Evolutionary conservation across 2,113 vertebrate species (phyloP), one percentile per base, ranked within the genome.

Genomic region (Osmerus mordax): DNA sequence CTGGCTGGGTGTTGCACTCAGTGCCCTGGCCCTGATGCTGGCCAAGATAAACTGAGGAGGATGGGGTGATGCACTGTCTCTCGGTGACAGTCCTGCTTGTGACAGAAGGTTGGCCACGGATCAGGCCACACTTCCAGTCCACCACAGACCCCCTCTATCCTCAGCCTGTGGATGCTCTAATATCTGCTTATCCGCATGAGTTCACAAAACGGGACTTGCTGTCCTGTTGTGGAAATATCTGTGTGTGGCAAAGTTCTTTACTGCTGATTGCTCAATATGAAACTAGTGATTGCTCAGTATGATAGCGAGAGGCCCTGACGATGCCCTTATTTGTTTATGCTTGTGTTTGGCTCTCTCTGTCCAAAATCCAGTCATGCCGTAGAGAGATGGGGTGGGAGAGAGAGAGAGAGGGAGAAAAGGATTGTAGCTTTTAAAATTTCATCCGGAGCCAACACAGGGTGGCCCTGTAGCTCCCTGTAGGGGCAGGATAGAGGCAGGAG

Each of bases 151-250:
- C 62, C 65, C 23, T 23, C 69, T 75, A 53, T 56, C 29, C 58
- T 36, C 68, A 55, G 77, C 32, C 23, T 71, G 56, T 61, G 54
- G 69, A 56, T 64, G 61, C 61, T 79, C 75, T 83, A 63, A 81
- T 53, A 81, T 75, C 79, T 59, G 63, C 69, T 81, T 76, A 81
- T 87, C 81, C 74, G 11, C n/a, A 66, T 72, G 65, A 71, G 68
- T 73, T 75, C 69, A 60, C 65, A 47, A 32, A 70, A 71, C 73
- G 70, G 78, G 69, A 28, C 72, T 71, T 56, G 52, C 65, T 61
- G 68, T 81, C 54, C 51, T 62, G 54, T 32, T 59, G 56, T 67
- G 9, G 18, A 25, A 18, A n/a, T 41, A 32, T 71, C 14, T 68
- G 55, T 53, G 25, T 53, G 28, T 51, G 23, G 11, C 11, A 29